Conservation (phyloP, 2,113 vertebrate genomes). For the Gallinago paraguaiae region DNA sequence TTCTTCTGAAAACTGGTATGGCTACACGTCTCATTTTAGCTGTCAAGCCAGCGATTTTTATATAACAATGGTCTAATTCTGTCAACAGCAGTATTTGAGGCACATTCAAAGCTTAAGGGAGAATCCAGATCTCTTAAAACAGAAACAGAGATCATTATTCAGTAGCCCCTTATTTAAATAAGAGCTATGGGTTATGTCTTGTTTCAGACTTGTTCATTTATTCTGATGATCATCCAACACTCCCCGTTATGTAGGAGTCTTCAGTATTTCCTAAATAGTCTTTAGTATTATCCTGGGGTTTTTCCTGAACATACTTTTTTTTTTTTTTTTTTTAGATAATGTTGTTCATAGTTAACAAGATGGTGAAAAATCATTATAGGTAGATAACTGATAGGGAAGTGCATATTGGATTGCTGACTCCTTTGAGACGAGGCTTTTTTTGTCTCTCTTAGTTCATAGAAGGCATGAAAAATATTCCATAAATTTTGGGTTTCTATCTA, state of each 20-base stretch:
- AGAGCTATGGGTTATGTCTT: not conserved
- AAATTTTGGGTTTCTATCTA: not conserved
- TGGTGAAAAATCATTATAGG: not conserved
- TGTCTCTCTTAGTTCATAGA: not conserved
- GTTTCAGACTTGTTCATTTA: not conserved
- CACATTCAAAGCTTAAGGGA: not conserved
- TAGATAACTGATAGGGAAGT: not conserved
- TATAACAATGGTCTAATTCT: slow-evolving; percentile 27
- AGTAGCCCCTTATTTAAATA: not conserved
- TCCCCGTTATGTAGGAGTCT: not conserved
- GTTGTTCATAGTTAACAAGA: not conserved
- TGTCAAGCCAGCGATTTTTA: not conserved
- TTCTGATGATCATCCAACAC: not conserved
- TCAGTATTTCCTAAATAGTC: not conserved
- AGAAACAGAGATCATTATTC: not conserved
- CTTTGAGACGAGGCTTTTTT: not conserved
- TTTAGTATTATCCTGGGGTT: not conserved
- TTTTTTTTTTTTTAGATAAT: not conserved
- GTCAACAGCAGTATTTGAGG: slow-evolving; percentile 4
- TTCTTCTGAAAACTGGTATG: not conserved
- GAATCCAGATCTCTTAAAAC: slow-evolving; percentile 1
- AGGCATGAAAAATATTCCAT: not conserved
- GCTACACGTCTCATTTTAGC: not conserved
- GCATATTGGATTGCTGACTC: not conserved
- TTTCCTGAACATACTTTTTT: not conserved